These are phyloP conservation scores for Trichomalopsis sarcophagae DNA, from an alignment of 1,140 invertebrate genomes.

Conservation along the genomic window DNA sequence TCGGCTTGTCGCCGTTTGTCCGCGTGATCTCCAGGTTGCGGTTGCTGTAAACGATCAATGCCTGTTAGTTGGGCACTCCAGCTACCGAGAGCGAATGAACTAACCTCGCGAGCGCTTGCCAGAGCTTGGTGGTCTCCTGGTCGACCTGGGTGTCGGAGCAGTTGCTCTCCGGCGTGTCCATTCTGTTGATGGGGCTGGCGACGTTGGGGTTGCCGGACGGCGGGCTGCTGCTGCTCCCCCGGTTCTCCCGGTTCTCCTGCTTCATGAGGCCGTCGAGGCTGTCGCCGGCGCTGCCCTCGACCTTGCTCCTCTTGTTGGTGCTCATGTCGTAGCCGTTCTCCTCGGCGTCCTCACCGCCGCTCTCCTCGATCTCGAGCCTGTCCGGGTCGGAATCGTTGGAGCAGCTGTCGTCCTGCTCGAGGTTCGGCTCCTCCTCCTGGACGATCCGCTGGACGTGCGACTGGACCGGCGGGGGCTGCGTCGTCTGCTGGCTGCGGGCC, in stretches of 20 bases:
- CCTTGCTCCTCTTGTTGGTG: conserved; percentile 62
- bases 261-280: conserved; percentile 55
- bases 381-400: conserved; percentile 78
- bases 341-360: conserved; percentile 8
- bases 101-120: conserved; percentile 74
- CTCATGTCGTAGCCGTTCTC: conserved; percentile 72
- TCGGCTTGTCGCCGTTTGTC: conserved; percentile 70
- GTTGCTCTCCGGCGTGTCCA: conserved; percentile 76
- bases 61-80: no score
- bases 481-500: conserved; percentile 67
- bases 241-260: conserved; percentile 55
- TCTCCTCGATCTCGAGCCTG: conserved; percentile 57
- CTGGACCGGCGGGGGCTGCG: conserved; percentile 58
- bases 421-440: conserved; percentile 64
- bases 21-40: conserved; percentile 72
- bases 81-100: not conserved
- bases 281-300: conserved; percentile 60
- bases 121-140: conserved; percentile 76
- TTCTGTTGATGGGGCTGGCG: conserved; percentile 70
- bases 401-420: conserved; percentile 68
- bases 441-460: conserved; percentile 56
- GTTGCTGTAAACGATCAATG: conserved; percentile 59
- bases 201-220: not conserved
- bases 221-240: conserved; percentile 48
- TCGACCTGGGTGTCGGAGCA: conserved; percentile 77